Base-by-base conservation (phyloP, 2,888 invertebrate species). In the Lysandra bellargus region DNA sequence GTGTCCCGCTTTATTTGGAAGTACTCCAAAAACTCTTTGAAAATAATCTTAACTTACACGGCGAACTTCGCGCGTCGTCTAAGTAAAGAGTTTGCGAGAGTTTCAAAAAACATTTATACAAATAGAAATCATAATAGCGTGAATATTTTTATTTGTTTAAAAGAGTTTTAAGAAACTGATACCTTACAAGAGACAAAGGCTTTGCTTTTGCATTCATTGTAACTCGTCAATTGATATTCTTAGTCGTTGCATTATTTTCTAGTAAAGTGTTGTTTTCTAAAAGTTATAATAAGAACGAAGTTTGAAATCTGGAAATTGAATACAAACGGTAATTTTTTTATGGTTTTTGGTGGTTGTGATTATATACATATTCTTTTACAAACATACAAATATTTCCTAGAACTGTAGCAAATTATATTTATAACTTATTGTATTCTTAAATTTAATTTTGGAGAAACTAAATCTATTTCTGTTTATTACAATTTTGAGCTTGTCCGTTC, bases 21-120 rank as follows among this genome's bases (percentile, higher is more conserved):
- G 83, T 84, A 87, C 83, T 89, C 91, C 90, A 91, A 90, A 90
- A 90, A 92, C 89, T 85, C 90, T 89, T 85, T 83, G 82, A 82
- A 84, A 85, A 85, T 89, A 90, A 88, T 88, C 88, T 86, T 84
- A 91, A 90, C 87, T 91, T 89, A 88, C 86, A 87, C 86, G 79
- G 60, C 60, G 74, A 79, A 79, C 60, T 79, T 72, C 74, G 57
- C 79, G 79, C 60, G 33, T 74, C 79, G 79, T 37, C 79, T 79
- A 79, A 79, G 79, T 79, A 79, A 79, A 74, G 74, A 79, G 79
- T 79, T 79, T 79, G 44, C 23, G 49, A 76, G 33, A 57, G 76
- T 57, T 75, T 74, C 30, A 60, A 73, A 78, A 79, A 79, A 78
- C 69, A 78, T 69, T 78, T 53, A 69, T 72, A 72, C 49, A 72